A percentile compares a stretch with the other conserved stretches of the same genome.
phyloP scores from a whole-genome alignment of 2,888 invertebrate species.

The Zygothrica quintamaculata region DNA sequence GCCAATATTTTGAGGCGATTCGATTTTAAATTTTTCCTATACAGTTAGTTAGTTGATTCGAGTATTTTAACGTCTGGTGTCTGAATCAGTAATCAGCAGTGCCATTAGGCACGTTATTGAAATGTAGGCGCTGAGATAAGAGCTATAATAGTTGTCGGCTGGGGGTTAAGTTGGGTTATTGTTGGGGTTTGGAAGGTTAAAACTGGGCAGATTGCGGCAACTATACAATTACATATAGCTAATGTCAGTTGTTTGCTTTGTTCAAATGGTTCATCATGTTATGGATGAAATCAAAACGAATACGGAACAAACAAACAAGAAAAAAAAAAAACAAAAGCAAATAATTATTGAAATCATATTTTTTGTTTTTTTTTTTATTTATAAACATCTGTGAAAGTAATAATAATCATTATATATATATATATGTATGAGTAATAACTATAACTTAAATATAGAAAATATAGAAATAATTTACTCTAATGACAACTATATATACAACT shows the following conservation, averaged over 20 bases:
- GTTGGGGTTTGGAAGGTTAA: constrained; percentile 22
- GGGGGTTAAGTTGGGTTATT: constrained; percentile 17
- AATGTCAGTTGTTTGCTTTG: constrained; percentile 48
- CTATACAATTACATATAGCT: constrained; percentile 58
- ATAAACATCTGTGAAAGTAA: constrained; percentile 20
- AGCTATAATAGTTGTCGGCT: constrained; percentile 40
- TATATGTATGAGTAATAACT: no score
- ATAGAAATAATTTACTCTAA: no score
- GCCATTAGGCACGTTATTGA: constrained; percentile 69
- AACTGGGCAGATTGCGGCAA: constrained; percentile 18
- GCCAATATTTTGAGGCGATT: constrained; percentile 34
- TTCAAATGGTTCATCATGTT: constrained; percentile 16
- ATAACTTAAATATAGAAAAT: no score
- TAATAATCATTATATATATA: not conserved
- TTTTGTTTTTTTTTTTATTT: constrained; percentile 25
- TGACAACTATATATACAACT: no score
- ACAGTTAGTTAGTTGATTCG: no score
- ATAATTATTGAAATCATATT: constrained; percentile 46
- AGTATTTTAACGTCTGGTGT: constrained; percentile 42
- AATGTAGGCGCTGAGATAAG: constrained; percentile 62
- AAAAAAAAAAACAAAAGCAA: constrained; percentile 23
- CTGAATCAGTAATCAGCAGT: constrained; percentile 43
- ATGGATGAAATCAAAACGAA: constrained; percentile 8
- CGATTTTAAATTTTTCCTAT: constrained; percentile 54
- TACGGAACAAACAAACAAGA: not conserved